Conservation (phyloP, 2,113 vertebrate species). For the Pampusana beccarii region DNA sequence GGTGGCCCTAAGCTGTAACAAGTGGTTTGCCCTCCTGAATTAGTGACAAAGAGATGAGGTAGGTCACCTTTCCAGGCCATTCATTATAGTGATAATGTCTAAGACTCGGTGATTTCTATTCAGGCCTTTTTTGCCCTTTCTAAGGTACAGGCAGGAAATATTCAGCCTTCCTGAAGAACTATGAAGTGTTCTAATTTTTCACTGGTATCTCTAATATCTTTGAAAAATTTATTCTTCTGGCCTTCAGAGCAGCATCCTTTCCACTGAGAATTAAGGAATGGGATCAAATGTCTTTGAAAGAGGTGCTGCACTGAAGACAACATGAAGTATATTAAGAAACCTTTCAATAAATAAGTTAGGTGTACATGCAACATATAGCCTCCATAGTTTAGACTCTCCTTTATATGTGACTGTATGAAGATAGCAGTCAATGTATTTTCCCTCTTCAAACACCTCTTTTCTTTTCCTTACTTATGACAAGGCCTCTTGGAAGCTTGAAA, state of each 20-base stretch:
- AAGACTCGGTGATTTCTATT: not conserved
- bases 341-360: not conserved
- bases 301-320: constrained; percentile 24
- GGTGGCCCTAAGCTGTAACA: not conserved
- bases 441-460: constrained; percentile 29
- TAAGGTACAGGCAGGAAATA: not conserved
- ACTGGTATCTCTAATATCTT: not conserved
- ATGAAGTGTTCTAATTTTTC: not conserved
- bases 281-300: not conserved
- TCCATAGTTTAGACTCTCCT: not conserved
- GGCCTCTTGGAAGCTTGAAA: constrained; percentile 49
- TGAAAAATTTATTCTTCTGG: not conserved
- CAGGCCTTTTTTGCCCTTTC: not conserved
- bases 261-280: not conserved
- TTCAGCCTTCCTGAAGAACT: not conserved
- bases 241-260: constrained; percentile 31
- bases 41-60: not conserved
- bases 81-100: not conserved
- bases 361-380: not conserved
- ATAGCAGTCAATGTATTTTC: not conserved
- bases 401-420: constrained; percentile 5
- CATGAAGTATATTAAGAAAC: not conserved
- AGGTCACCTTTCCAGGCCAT: not conserved
- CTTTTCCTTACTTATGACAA: constrained; percentile 51
- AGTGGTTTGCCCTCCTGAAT: not conserved